Conservation (phyloP, 2,113 vertebrate genomes). For the Scartelaos histophorus region DNA sequence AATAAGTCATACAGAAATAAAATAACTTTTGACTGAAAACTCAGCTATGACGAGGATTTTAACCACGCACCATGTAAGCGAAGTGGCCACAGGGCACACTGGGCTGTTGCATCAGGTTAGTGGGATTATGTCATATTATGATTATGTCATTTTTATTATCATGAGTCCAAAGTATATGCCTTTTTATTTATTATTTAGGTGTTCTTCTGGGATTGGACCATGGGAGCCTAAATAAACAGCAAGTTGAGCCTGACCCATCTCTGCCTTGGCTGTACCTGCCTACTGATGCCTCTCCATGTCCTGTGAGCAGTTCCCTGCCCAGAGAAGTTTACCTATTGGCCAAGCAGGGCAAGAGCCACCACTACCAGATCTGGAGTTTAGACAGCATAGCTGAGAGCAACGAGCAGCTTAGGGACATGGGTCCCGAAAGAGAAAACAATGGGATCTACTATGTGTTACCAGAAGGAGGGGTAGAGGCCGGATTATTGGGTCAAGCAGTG, state of each 20-base stretch:
- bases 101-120: conserved; percentile 85
- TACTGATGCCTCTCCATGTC: conserved; percentile 21
- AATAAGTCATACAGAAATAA: not conserved
- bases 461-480: conserved; percentile 76
- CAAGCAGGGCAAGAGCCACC: conserved; percentile 90
- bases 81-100: conserved; percentile 84
- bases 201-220: conserved; percentile 68
- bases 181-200: conserved; percentile 47
- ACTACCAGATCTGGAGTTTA: conserved; percentile 85
- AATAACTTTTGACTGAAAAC: conserved; percentile 60
- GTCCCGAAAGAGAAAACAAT: conserved; percentile 75
- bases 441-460: conserved; percentile 83
- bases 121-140: not conserved
- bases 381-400: conserved; percentile 80
- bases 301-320: not conserved
- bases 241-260: conserved; percentile 39
- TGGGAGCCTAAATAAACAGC: conserved; percentile 36
- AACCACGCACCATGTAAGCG: conserved; percentile 86
- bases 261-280: conserved; percentile 72
- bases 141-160: not conserved
- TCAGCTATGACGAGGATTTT: conserved; percentile 88
- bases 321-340: conserved; percentile 74
- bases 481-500: conserved; percentile 83
- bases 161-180: not conserved
- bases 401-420: conserved; percentile 81